These are phyloP conservation scores for Achlya flavicornis DNA, from an alignment of 2,888 invertebrate genomes.

Conservation along the genomic window DNA sequence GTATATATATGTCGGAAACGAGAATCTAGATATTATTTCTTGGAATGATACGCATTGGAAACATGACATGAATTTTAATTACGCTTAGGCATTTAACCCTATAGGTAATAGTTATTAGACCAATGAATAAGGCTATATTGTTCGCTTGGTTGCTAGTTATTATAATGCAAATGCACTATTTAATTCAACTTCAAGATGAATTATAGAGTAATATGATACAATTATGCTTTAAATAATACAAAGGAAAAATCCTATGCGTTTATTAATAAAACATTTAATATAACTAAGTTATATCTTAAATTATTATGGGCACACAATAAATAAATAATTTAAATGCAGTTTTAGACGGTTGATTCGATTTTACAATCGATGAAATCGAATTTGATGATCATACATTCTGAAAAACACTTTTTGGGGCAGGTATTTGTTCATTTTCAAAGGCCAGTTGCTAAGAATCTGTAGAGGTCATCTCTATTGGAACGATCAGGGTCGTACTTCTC, in stretches of 20 bases:
- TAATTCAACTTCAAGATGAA: slow-evolving; percentile 23
- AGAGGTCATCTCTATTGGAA: slow-evolving; percentile 85
- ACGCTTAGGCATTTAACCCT: slow-evolving; percentile 30
- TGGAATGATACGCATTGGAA: slow-evolving; percentile 35
- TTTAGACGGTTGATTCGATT: background rate
- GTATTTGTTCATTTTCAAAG: slow-evolving; percentile 55
- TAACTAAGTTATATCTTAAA: slow-evolving; percentile 20
- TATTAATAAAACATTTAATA: slow-evolving; percentile 8
- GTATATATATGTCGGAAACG: slow-evolving; percentile 48
- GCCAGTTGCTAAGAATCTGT: slow-evolving; percentile 74
- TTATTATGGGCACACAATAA: slow-evolving; percentile 13
- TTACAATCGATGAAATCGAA: background rate
- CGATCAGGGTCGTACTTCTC: slow-evolving; percentile 89
- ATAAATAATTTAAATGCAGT: slow-evolving; percentile 9
- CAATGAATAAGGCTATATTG: slow-evolving; percentile 35
- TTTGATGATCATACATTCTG: background rate
- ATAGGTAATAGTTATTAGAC: slow-evolving; percentile 36
- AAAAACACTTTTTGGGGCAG: background rate
- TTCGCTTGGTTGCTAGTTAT: slow-evolving; percentile 25
- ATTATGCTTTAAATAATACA: slow-evolving; percentile 10
- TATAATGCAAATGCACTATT: slow-evolving; percentile 15
- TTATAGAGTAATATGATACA: background rate
- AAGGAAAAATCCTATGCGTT: slow-evolving; percentile 15
- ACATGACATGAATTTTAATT: slow-evolving; percentile 44
- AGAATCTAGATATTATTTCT: slow-evolving; percentile 33